These are phyloP conservation scores for Eunapius fragilis DNA, from an alignment of 37 sponge, comb jelly and placozoan genomes.

Conservation along the genomic window DNA sequence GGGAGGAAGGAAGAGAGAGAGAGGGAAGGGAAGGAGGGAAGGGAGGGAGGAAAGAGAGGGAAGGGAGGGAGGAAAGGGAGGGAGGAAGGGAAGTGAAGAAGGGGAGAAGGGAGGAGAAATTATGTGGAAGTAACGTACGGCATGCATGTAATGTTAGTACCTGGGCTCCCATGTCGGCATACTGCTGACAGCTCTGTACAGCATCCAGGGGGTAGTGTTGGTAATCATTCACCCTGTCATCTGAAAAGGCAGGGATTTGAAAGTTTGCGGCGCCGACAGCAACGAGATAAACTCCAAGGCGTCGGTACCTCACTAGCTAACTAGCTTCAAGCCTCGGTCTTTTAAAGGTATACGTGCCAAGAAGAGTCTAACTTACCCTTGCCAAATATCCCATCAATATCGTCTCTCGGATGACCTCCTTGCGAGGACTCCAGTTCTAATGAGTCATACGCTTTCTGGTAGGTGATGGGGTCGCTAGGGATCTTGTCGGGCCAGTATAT, in stretches of 20 bases:
- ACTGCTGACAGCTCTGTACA: slow-evolving; percentile 49
- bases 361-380: slow-evolving; percentile 29
- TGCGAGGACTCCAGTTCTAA: slow-evolving; percentile 43
- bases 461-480: slow-evolving; percentile 51
- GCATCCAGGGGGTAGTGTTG: slow-evolving; percentile 73
- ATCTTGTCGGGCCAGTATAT: slow-evolving; percentile 69
- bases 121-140: too few species aligned
- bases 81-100: too few species aligned
- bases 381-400: slow-evolving; percentile 63
- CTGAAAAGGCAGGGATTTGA: slow-evolving; percentile 13
- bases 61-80: neutral
- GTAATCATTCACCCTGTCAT: slow-evolving; percentile 68
- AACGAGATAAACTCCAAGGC: neutral
- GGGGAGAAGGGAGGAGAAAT: too few species aligned
- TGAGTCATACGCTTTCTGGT: slow-evolving; percentile 73
- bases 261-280: neutral
- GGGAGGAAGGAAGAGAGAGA: too few species aligned
- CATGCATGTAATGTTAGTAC: neutral
- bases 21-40: neutral
- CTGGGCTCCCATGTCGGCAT: slow-evolving; percentile 65
- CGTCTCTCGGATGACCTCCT: slow-evolving; percentile 55
- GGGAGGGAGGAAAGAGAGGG: neutral
- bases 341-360: neutral
- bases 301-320: too few species aligned
- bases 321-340: too few species aligned